Conservation (phyloP, 2,797 vertebrate genomes). For the Manis javanica region DNA sequence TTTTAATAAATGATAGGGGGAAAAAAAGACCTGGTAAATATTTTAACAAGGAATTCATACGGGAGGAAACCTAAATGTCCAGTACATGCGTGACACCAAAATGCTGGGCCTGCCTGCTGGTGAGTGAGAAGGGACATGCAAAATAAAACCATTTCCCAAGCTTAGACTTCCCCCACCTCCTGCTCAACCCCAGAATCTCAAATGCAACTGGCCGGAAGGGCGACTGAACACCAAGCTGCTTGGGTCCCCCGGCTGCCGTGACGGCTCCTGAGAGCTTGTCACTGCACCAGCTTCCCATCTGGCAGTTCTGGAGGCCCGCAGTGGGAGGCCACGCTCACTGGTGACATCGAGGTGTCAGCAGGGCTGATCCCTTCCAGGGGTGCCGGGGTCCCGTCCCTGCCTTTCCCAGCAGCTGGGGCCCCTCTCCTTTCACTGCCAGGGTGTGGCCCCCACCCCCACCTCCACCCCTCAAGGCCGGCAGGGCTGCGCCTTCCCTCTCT, state of each 20-base stretch:
- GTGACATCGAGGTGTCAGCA: rapidly evolving
- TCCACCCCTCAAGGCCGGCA: no score
- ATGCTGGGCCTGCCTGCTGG: no score
- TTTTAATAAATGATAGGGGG: neutral
- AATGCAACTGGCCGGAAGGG: no score
- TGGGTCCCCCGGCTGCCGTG: no score
- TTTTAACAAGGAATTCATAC: neutral
- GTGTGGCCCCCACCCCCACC: no score
- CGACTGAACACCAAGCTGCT: no score
- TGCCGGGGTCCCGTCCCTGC: neutral
- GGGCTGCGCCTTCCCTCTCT: rapidly evolving
- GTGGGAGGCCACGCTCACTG: rapidly evolving
- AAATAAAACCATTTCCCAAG: neutral
- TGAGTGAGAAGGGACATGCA: rapidly evolving
- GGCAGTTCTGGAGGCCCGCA: neutral
- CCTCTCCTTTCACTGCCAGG: no score
- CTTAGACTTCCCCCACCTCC: no score
- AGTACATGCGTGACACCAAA: rapidly evolving
- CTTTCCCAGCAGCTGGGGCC: rapidly evolving
- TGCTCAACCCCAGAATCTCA: no score
- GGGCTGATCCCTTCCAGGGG: no score
- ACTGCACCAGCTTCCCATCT: rapidly evolving
- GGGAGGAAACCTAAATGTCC: neutral
- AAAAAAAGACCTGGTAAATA: neutral
- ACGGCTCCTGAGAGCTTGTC: rapidly evolving